Percentiles rank a stretch among this genome's conserved stretches.
Conservation (phyloP, 2,113 vertebrate genomes). For the Lagopus muta region DNA sequence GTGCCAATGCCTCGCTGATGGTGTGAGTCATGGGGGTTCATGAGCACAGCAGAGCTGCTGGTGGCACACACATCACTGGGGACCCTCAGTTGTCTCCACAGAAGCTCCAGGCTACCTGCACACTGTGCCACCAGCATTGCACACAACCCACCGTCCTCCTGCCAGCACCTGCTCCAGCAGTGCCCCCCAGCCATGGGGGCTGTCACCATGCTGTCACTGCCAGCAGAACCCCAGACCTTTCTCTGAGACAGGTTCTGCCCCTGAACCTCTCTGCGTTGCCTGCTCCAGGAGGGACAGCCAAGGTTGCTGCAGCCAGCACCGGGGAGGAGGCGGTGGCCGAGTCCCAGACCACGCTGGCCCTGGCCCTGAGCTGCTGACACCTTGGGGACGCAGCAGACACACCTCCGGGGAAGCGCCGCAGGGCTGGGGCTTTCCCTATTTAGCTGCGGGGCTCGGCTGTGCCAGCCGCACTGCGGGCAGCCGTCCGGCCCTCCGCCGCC, state of each 20-base stretch:
- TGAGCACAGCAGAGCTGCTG: not conserved
- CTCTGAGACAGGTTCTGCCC: not conserved
- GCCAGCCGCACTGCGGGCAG: constrained; percentile 19
- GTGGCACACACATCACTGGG: accelerated
- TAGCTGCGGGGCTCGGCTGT: not conserved
- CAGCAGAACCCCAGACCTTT: not conserved
- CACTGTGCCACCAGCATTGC: not conserved
- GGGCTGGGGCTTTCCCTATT: constrained; percentile 67
- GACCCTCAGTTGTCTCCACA: not conserved
- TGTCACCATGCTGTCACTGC: not conserved
- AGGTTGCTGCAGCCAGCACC: not conserved
- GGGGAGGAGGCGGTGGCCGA: not conserved
- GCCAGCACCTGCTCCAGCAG: not conserved
- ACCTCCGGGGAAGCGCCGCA: constrained; percentile 33
- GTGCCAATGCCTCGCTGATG: accelerated
- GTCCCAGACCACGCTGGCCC: constrained; percentile 48
- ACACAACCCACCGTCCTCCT: not conserved
- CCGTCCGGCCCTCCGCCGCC: not conserved
- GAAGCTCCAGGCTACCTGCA: not conserved
- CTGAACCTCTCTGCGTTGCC: not conserved
- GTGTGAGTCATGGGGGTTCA: not conserved
- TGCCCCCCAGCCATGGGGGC: accelerated
- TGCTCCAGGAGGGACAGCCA: accelerated
- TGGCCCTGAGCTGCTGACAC: constrained; percentile 61
- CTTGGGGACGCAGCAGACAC: constrained; percentile 49